These are phyloP conservation scores for Takifugu bimaculatus DNA, from an alignment of 2,113 vertebrate genomes.

Conservation along the genomic window DNA sequence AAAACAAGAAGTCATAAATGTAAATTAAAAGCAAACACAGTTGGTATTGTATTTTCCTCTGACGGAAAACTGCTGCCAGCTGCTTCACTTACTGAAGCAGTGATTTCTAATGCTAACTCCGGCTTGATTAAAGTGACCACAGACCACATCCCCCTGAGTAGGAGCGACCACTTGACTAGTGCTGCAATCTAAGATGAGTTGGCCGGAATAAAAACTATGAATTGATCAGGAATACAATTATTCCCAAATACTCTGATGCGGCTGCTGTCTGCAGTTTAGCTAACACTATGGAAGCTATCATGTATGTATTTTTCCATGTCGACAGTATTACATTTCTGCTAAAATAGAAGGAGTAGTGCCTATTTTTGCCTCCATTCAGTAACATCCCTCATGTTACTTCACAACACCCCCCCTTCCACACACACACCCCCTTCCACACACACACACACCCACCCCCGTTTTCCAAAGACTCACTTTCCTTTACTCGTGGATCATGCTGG, in stretches of 20 bases:
- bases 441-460: conserved; percentile 9
- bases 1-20: conserved; percentile 18
- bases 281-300: no score
- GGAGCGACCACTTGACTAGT: conserved; percentile 33
- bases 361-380: conserved; percentile 16
- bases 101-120: conserved; percentile 46
- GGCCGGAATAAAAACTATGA: conserved; percentile 1
- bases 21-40: conserved; percentile 20
- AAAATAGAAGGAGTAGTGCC: neutral
- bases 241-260: neutral
- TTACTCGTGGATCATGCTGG: conserved; percentile 18
- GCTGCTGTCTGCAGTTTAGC: no score
- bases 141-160: conserved; percentile 68
- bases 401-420: neutral
- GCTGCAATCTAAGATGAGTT: conserved; percentile 33
- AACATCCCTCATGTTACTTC: conserved; percentile 12
- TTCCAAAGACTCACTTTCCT: conserved; percentile 20
- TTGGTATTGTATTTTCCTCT: conserved; percentile 5
- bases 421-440: no score
- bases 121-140: conserved; percentile 55
- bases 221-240: conserved; percentile 12
- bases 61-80: conserved; percentile 56
- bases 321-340: no score
- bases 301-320: no score
- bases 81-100: conserved; percentile 31